Conservation (phyloP, 1,140 invertebrate species). For the Drosophila nannoptera region DNA sequence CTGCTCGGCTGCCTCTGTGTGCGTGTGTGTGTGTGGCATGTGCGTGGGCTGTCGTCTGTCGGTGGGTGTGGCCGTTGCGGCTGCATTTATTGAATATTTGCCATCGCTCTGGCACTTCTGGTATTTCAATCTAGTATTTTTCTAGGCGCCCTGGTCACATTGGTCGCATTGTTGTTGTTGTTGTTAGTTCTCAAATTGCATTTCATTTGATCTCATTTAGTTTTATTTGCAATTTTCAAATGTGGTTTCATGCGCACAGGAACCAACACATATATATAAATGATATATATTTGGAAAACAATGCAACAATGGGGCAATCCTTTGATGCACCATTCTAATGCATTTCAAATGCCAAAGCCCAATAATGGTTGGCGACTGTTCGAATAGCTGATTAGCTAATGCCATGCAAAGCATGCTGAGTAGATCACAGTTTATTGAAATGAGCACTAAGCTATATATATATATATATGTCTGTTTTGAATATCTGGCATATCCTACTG, state of each 20-base stretch:
- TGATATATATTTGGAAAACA: too few relatives aligned
- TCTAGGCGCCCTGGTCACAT: conserved; percentile 7
- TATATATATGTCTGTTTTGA: not conserved
- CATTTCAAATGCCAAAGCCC: not conserved
- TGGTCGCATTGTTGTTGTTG: conserved; percentile 5
- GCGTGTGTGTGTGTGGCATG: conserved; percentile 29
- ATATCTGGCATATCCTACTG: conserved; percentile 6
- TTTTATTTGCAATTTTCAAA: conserved; percentile 7
- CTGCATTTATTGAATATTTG: conserved; percentile 46
- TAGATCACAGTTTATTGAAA: not conserved
- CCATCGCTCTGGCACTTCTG: conserved; percentile 16
- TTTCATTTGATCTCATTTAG: conserved; percentile 3
- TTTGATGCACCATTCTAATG: too few relatives aligned
- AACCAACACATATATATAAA: too few relatives aligned
- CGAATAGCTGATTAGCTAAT: not conserved
- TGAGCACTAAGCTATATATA: not conserved
- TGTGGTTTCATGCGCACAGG: not conserved
- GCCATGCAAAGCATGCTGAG: not conserved
- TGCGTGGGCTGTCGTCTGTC: not conserved
- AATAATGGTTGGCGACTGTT: not conserved
- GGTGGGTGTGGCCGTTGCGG: conserved; percentile 20
- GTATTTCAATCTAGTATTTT: conserved; percentile 27
- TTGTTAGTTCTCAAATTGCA: conserved; percentile 9
- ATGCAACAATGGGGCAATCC: too few relatives aligned
- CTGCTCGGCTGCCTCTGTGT: conserved; percentile 23